Evolutionary conservation across 2,797 vertebrate species (phyloP), one percentile per base, ranked within the genome.

Genomic region (Halcyon smyrnensis): DNA sequence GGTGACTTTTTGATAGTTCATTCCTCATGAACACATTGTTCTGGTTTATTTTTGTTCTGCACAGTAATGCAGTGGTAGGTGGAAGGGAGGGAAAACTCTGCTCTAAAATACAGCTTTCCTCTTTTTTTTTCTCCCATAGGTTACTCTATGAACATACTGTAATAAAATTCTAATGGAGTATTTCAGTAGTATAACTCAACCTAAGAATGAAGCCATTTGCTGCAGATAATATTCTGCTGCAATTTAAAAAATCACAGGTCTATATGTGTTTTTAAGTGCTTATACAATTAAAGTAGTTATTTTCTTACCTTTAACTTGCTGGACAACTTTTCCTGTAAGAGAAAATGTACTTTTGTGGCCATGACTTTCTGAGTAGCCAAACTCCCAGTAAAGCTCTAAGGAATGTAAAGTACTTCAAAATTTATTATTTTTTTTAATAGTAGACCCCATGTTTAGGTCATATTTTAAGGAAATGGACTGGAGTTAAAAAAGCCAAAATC

Each of bases 41-140:
- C 87, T 68, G 71, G 48, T 91, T 82, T 89, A 88, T 79, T 93
- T 82, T 96, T 82, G 48, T 84, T 77, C 62, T 53, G 18, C 45
- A 83, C 85, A 67, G 60, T 76, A 93, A 81, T 36, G 5, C 48
- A 68, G 11, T 51, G 84, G 67, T 85, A 91, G 76, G 89, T 86
- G 92, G 56, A 48, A 67, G 89, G 68, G 39, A 83, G 43, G 45
- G 46, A 91, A 50, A 91, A 78, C 43, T 79, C 46, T 90, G 30
- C 45, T 71, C 25, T 84, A 54, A 89, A 77, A n/a, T 57, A 68
- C 32, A 70, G 3, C 21, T 59, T 80, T 90, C 32, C 21, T 13
- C 8, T 67, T 75, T 62, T 67, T 67, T 67, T n/a, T 71, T 17
- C 50, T 93, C 36, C 11, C 32, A 89, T 32, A 54, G 53, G 54